Base-by-base conservation (phyloP, 2,888 invertebrate genomes). In the Mythimna lalbum region DNA sequence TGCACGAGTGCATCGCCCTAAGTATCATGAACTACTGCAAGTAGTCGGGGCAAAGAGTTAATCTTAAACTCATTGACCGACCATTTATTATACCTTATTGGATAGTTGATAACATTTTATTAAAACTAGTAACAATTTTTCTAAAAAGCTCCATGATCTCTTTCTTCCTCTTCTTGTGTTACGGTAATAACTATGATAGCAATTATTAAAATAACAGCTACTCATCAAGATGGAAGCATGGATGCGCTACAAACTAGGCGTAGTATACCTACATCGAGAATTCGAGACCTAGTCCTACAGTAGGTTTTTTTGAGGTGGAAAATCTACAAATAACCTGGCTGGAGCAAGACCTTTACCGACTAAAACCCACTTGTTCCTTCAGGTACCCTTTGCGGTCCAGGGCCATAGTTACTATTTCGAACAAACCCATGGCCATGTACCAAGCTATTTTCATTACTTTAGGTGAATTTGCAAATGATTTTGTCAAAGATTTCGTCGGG, bases 61-160 rank as follows among this genome's bases (percentile, higher is more conserved):
- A 68, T 74, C 69, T 69, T 69, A 43, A 57, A 73, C 61, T 52
- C 53, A 61, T 55, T 62, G 69, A 65, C 74, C 69, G 74, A 57
- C n/a, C 60, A 27, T 4, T 27, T n/a, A n/a, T n/a, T n/a, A n/a
- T n/a, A n/a, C n/a, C n/a, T n/a, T n/a, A n/a, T n/a, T n/a, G n/a
- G n/a, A n/a, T n/a, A n/a, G n/a, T n/a, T n/a, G n/a, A 39, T 14
- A 14, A 39, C 1, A 39, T 14, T 47, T 14, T 12, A 47, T 60
- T 47, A 19, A 50, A 50, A 21, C 14, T 23, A 1, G 6, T 17
- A 52, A 52, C 6, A 1, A n/a, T 53, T 17, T 17, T 1, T 23
- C 6, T 53, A 3, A 23, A 23, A 17, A 52, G 52, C 31, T 55
- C 19, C 10, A n/a, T 14, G 14, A 52, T 31, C 31, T 55, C 53